Conservation (phyloP, 2,888 invertebrate genomes). For the Campoplex capitator region DNA sequence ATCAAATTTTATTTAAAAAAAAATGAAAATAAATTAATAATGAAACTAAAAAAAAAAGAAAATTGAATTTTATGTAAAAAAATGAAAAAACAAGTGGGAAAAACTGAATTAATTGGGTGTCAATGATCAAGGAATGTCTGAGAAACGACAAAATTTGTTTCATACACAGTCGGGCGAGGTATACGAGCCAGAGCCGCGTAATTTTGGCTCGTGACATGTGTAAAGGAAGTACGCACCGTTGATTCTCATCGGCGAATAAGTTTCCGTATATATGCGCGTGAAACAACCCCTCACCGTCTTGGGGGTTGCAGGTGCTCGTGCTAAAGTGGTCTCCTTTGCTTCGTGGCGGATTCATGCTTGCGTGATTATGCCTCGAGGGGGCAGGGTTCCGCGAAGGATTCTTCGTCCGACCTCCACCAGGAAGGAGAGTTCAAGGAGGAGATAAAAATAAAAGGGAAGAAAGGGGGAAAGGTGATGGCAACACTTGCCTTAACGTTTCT, state of each 20-base stretch:
- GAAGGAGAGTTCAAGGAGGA: slow-evolving; percentile 46
- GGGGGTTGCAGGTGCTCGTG: slow-evolving; percentile 83
- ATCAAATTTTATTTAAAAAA: too few species aligned
- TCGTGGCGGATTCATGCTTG: slow-evolving; percentile 83
- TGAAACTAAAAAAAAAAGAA: too few species aligned
- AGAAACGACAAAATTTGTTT: background rate
- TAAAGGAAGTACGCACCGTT: slow-evolving; percentile 81
- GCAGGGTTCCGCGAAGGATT: slow-evolving; percentile 67
- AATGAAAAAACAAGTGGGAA: too few species aligned
- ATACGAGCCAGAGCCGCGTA: background rate
- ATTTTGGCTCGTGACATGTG: slow-evolving; percentile 74
- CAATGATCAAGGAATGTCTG: background rate
- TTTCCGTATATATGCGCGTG: slow-evolving; percentile 31
- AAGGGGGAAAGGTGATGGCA: background rate
- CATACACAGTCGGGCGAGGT: background rate
- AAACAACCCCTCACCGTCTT: slow-evolving; percentile 77
- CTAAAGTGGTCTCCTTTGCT: slow-evolving; percentile 69
- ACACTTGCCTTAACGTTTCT: slow-evolving; percentile 55
- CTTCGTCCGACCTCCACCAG: slow-evolving; percentile 59
- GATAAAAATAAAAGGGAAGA: background rate
- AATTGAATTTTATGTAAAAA: too few species aligned
- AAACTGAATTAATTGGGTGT: too few species aligned
- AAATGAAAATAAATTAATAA: too few species aligned
- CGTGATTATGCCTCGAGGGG: slow-evolving; percentile 77
- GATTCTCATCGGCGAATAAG: slow-evolving; percentile 66